Base-by-base conservation (phyloP, 2,113 vertebrate species). In the Trogon surrucura region DNA sequence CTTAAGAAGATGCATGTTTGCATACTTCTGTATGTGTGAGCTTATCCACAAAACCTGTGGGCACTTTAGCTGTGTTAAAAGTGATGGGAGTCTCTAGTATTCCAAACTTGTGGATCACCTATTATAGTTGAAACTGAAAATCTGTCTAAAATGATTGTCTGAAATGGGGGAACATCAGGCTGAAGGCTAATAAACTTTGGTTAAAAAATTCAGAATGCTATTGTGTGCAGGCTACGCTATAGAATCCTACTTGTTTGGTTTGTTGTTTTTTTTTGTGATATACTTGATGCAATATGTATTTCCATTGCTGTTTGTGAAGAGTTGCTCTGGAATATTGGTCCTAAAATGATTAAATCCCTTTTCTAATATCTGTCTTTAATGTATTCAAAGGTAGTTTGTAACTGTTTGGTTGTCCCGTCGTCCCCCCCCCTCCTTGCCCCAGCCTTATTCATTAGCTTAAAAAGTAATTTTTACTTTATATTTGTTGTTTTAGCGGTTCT, bases 401-500 rank as follows among this genome's bases (percentile, higher is more conserved):
- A 2, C 5, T 64, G 0, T 38, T 85, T 62, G 13, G 0, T 22
- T 66, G n/a, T n/a, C n/a, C n/a, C n/a, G n/a, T n/a, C n/a, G n/a
- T n/a, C n/a, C n/a, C n/a, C n/a, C n/a, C n/a, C n/a, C n/a, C n/a
- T 72, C 85, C 80, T 32, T 82, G 6, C 51, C 6, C 51, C 16
- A 78, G 2, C 23, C 41, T 69, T n/a, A 61, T 65, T 85, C 10
- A 8, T 21, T 36, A 23, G 20, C 16, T 86, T 27, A 50, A 74
- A 65, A 64, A 73, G 9, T 26, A 1, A 22, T 80, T 77, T 90
- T 65, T 77, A 20, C 6, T 57, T 13, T 2, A 0, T 47, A 29
- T 26, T 80, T 79, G 22, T 71, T 3, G 0, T 34, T 85, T 38
- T 56, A 83, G 32, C 32, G 47, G 22, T 60, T 74, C 47, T 12